phyloP scores from a whole-genome alignment of 2,888 invertebrate species.

The Autographa gamma region DNA sequence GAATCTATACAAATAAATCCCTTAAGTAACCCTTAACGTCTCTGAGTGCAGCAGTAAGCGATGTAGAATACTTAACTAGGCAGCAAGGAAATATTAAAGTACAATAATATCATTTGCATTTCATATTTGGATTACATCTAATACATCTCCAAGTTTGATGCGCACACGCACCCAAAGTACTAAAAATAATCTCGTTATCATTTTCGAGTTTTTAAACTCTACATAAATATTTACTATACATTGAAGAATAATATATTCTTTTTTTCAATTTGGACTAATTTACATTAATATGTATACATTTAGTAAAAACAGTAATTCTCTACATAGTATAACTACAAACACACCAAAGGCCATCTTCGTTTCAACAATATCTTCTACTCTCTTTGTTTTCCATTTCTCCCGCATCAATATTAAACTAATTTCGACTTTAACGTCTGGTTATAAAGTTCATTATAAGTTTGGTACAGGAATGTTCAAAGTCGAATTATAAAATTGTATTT shows the following conservation, averaged over 20 bases:
- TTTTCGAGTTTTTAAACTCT: constrained; percentile 49
- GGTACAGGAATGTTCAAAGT: constrained; percentile 53
- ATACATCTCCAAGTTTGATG: constrained; percentile 15
- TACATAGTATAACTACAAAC: constrained; percentile 52
- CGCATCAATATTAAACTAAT: constrained; percentile 32
- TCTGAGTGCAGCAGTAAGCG: constrained; percentile 9
- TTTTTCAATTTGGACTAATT: constrained; percentile 53
- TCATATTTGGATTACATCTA: constrained; percentile 10
- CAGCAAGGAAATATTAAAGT: constrained; percentile 41
- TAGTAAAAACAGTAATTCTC: constrained; percentile 52
- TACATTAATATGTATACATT: constrained; percentile 48
- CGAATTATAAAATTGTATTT: constrained; percentile 40
- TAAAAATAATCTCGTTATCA: constrained; percentile 51
- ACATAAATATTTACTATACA: constrained; percentile 52
- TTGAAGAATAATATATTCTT: constrained; percentile 62
- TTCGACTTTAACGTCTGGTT: constrained; percentile 37
- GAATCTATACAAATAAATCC: too few relatives aligned
- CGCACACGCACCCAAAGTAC: constrained; percentile 30
- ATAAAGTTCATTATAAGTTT: constrained; percentile 27
- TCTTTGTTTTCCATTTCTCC: constrained; percentile 29
- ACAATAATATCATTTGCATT: constrained; percentile 42
- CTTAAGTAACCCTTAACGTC: too few relatives aligned
- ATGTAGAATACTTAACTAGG: constrained; percentile 44
- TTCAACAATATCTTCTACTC: constrained; percentile 40
- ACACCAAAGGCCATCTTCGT: constrained; percentile 59